Conservation (phyloP, 2,113 vertebrate genomes). For the human region DNA sequence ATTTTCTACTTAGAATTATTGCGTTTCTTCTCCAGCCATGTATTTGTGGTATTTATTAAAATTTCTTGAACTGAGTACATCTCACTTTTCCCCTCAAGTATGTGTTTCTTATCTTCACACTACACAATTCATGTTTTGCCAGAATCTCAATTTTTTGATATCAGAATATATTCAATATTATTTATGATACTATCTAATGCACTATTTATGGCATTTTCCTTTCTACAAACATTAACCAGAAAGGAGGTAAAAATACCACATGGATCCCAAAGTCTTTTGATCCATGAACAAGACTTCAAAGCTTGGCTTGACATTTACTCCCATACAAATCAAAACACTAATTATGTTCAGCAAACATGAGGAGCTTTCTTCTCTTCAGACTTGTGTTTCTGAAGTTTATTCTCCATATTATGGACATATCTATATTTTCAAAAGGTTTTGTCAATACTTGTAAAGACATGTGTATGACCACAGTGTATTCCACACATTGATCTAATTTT, state of each 20-base stretch:
- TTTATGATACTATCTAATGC: background rate
- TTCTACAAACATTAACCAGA: background rate
- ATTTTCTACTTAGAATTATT: background rate
- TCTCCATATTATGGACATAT: background rate
- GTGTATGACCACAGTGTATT: background rate
- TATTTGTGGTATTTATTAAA: background rate
- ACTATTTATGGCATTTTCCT: background rate
- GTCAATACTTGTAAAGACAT: background rate
- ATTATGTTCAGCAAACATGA: background rate
- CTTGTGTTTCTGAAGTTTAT: background rate
- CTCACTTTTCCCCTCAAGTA: background rate
- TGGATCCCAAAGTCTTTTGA: background rate
- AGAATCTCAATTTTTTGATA: background rate
- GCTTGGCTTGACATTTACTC: background rate
- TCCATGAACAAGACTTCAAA: background rate
- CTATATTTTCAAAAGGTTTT: background rate
- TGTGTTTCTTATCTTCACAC: background rate
- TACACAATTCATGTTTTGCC: background rate
- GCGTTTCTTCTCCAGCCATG: background rate
- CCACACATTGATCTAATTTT: background rate
- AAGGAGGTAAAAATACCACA: background rate
- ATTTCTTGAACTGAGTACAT: background rate
- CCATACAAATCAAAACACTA: background rate
- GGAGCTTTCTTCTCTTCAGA: background rate
- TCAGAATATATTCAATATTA: background rate